These are phyloP conservation scores for Metaphire vulgaris DNA, from an alignment of 1,140 invertebrate genomes.

Conservation along the genomic window DNA sequence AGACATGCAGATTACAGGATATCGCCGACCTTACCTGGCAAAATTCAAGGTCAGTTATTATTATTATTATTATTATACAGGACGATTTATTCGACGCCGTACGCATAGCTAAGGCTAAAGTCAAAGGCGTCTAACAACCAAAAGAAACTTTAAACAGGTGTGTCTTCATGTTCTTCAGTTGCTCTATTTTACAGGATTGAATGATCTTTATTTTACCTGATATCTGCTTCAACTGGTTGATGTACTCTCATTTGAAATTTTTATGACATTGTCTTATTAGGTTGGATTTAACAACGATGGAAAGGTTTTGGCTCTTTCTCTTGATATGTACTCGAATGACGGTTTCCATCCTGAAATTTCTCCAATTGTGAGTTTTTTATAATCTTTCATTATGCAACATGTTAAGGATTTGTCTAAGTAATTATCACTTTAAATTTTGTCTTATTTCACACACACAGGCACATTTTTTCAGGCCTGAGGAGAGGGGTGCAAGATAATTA, in stretches of 20 bases:
- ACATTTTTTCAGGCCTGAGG: too few relatives aligned
- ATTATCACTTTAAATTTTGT: too few relatives aligned
- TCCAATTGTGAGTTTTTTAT: not conserved
- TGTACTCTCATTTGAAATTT: not conserved
- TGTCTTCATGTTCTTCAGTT: not conserved
- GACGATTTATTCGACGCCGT: not conserved
- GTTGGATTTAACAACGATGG: conserved; percentile 70
- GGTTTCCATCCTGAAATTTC: conserved; percentile 67
- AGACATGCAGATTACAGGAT: conserved; percentile 82
- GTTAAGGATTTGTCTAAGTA: too few relatives aligned
- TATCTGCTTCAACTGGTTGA: not conserved
- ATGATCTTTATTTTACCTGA: conserved; percentile 1
- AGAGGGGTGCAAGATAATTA: too few relatives aligned
- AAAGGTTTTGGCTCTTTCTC: conserved; percentile 63
- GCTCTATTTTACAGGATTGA: not conserved
- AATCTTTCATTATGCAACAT: too few relatives aligned
- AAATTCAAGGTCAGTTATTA: conserved; percentile 65
- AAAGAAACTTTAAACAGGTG: not conserved
- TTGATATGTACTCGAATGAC: conserved; percentile 72
- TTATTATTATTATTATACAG: not conserved
- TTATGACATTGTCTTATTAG: conserved; percentile 31
- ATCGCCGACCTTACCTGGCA: conserved; percentile 76
- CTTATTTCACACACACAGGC: too few relatives aligned
- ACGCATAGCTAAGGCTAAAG: not conserved
- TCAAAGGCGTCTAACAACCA: not conserved